Evolutionary conservation across 64 coral and sea anemone species (phyloP).

Genomic region (Hydrozoanthus tunicans): DNA sequence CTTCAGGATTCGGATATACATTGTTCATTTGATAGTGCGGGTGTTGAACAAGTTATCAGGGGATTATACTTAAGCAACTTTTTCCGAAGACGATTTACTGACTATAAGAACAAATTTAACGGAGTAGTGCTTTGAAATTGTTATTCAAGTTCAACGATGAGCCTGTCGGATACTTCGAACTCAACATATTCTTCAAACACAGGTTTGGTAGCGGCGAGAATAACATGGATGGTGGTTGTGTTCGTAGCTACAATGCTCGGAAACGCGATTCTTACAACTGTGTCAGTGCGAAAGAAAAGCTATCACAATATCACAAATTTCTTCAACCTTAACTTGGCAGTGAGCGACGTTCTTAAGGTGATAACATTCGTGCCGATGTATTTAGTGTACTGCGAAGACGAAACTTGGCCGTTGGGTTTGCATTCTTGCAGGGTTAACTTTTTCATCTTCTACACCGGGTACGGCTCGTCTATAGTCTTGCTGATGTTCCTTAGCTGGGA

Average conservation of each 20-base stretch:
- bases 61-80: too few relatives aligned
- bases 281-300: slow-evolving; percentile 58
- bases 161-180: not conserved
- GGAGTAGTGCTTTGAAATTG: too few relatives aligned
- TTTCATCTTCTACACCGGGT: slow-evolving; percentile 38
- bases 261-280: slow-evolving; percentile 68
- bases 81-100: too few relatives aligned
- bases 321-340: slow-evolving; percentile 75
- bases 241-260: slow-evolving; percentile 52
- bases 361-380: slow-evolving; percentile 65
- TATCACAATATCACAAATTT: slow-evolving; percentile 68
- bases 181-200: not conserved
- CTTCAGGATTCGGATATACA: too few relatives aligned
- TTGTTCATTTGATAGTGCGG: too few relatives aligned
- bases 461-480: slow-evolving; percentile 26
- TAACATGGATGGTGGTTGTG: slow-evolving; percentile 39
- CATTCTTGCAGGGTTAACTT: slow-evolving; percentile 29
- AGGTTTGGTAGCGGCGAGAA: not conserved
- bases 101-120: too few relatives aligned
- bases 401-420: slow-evolving; percentile 17
- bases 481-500: slow-evolving; percentile 73
- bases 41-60: too few relatives aligned
- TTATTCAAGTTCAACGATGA: not conserved
- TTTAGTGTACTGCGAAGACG: slow-evolving; percentile 50
- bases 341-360: slow-evolving; percentile 74